A percentile compares a stretch with the other conserved stretches of the same genome.
Conservation (phyloP, 2,888 invertebrate species). For the Caenorhabditis virilis region DNA sequence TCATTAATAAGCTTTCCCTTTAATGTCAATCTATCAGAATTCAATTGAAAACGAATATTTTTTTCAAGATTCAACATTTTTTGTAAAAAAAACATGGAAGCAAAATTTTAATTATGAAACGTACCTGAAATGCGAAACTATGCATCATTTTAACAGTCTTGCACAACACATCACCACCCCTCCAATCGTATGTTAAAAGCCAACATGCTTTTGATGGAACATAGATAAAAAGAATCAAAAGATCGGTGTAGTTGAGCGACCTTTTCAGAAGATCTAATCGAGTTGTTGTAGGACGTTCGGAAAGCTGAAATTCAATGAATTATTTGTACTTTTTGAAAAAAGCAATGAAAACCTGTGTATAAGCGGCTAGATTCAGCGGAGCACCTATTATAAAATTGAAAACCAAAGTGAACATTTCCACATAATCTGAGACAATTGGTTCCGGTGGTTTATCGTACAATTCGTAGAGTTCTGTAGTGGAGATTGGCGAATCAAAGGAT, state of each 20-base stretch:
- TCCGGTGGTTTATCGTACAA: constrained; percentile 54
- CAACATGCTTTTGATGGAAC: constrained; percentile 63
- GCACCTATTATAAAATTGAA: constrained; percentile 66
- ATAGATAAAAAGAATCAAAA: constrained; percentile 68
- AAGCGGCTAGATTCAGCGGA: constrained; percentile 67
- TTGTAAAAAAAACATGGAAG: background rate
- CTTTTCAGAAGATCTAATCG: constrained; percentile 66
- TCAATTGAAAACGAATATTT: constrained; percentile 2
- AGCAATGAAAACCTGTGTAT: constrained; percentile 66
- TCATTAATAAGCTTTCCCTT: background rate
- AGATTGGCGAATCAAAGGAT: no score
- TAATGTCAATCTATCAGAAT: constrained; percentile 1
- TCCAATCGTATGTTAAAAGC: constrained; percentile 67
- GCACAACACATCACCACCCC: constrained; percentile 67
- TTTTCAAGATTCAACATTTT: background rate
- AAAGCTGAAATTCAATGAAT: constrained; percentile 53
- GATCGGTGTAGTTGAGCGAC: constrained; percentile 66
- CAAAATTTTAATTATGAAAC: background rate
- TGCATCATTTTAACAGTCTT: constrained; percentile 65
- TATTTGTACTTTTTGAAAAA: no score
- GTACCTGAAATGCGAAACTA: constrained; percentile 64
- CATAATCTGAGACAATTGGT: constrained; percentile 64
- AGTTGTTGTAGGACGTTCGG: constrained; percentile 57
- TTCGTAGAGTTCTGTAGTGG: constrained; percentile 8
- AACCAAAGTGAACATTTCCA: constrained; percentile 59